Evolutionary conservation across 2,888 invertebrate genomes (phyloP), one percentile per base, ranked within the genome.

Genomic region (Folsomia candida): DNA sequence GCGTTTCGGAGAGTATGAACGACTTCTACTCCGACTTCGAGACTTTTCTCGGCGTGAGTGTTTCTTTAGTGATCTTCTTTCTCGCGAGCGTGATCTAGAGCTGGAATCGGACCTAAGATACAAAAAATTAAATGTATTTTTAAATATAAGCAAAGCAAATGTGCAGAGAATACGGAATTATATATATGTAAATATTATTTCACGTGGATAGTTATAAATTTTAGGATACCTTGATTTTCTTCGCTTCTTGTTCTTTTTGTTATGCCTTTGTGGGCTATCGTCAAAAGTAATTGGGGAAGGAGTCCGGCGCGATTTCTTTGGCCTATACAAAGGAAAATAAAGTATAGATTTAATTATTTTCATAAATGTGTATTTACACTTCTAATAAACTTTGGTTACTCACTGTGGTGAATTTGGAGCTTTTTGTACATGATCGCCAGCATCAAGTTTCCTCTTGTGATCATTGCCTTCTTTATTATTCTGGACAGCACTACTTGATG

Each of bases 241-340:
- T 28, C 81, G 75, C 68, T 82, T 81, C 69, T 82, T 82, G 72
- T 81, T 81, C 69, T n/a, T n/a, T n/a, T n/a, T n/a, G n/a, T 82
- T 82, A 57, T 80, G 79, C 4, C 81, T 79, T 25, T 79, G 76
- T 29, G 81, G 82, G 70, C 85, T 83, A 60, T 82, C 83, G 67
- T 72, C 69, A 54, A 73, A 79, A 29, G 71, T 63, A n/a, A 79
- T 78, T 9, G 80, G 80, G 3, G 80, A 79, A 2, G 78, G 80
- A 58, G 72, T 75, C 25, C 78, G 57, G 2, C 78, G 68, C n/a
- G 66, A 25, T 68, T 75, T 75, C 37, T 72, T 72, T 25, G 73
- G 63, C 60, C 76, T 76, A 37, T 1, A 67, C 61, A 64, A 11
- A 27, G 24, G 24, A 59, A 67, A 62, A 6, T 59, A 47, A 29